A percentile compares a stretch with the other conserved stretches of the same genome.
These are phyloP conservation scores for Mystacornis crossleyi DNA, from an alignment of 2,113 vertebrate genomes.

Conservation along the genomic window DNA sequence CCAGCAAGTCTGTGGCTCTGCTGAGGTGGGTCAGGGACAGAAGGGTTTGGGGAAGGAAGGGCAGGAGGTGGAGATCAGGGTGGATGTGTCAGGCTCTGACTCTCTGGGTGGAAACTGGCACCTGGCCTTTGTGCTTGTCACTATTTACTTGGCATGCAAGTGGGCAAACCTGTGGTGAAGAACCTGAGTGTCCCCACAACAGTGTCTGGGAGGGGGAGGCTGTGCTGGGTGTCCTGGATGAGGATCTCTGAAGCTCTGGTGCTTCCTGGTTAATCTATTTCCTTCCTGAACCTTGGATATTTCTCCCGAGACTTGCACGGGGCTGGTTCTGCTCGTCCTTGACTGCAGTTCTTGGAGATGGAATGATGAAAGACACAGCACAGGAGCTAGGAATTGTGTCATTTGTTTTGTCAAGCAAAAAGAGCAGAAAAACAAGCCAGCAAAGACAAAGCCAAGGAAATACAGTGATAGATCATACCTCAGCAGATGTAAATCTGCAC, in stretches of 20 bases:
- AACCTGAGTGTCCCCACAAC: neutral
- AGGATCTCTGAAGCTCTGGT: neutral
- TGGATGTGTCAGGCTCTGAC: neutral
- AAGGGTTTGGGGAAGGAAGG: neutral
- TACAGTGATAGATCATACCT: slow-evolving; percentile 1
- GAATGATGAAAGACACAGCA: neutral
- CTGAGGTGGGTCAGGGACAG: neutral
- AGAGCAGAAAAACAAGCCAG: neutral
- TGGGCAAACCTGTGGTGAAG: neutral
- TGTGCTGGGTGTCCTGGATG: neutral
- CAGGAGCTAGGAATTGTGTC: neutral
- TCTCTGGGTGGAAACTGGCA: neutral
- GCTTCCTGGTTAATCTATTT: neutral
- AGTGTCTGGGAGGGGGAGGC: neutral
- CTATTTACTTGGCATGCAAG: neutral
- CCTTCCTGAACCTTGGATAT: neutral
- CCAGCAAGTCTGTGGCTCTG: neutral
- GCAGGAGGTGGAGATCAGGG: neutral
- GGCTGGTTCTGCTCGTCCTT: neutral
- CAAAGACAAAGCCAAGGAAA: slow-evolving; percentile 13
- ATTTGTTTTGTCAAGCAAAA: slow-evolving; percentile 48
- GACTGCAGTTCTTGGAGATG: neutral
- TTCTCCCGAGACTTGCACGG: accelerated
- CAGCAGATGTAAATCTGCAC: slow-evolving; percentile 28
- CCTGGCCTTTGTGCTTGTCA: neutral